These are phyloP conservation scores for Takifugu rubripes DNA, from an alignment of 2,797 vertebrate genomes.

Conservation along the genomic window DNA sequence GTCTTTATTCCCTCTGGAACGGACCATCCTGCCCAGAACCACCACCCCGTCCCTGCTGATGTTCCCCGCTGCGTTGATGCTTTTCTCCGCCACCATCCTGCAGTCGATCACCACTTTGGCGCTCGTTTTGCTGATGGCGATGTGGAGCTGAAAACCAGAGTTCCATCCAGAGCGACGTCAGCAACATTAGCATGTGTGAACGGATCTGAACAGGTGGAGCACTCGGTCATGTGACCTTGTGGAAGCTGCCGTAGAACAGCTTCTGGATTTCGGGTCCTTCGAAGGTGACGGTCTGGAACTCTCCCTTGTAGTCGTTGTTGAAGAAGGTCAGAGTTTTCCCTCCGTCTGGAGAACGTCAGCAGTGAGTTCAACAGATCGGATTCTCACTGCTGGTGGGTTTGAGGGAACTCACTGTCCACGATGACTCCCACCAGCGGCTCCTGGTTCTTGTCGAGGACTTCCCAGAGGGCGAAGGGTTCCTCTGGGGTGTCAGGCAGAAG, in stretches of 20 bases:
- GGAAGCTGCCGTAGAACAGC: conserved; percentile 94
- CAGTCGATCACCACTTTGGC: conserved; percentile 90
- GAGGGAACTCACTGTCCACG: conserved; percentile 86
- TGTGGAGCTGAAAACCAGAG: conserved; percentile 79
- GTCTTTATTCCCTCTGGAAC: conserved; percentile 84
- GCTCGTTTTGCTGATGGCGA: conserved; percentile 87
- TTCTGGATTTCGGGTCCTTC: conserved; percentile 89
- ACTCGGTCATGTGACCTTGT: conserved; percentile 81
- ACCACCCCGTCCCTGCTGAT: conserved; percentile 86
- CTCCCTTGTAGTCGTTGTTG: conserved; percentile 88
- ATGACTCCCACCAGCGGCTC: conserved; percentile 93
- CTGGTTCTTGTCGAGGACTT: conserved; percentile 87
- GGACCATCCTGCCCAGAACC: conserved; percentile 90
- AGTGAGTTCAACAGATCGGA: background rate
- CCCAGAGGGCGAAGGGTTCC: conserved; percentile 96
- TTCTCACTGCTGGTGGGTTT: background rate
- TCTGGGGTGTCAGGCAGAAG: conserved; percentile 87
- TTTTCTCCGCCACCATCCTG: conserved; percentile 83
- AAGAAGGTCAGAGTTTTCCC: conserved; percentile 96
- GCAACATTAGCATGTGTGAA: background rate
- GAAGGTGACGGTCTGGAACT: conserved; percentile 93
- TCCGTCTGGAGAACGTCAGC: conserved; percentile 73
- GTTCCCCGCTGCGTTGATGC: conserved; percentile 86
- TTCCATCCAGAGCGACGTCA: background rate
- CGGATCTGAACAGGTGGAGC: background rate